Conservation (phyloP, 2,888 invertebrate genomes). For the Trimorus sp. region DNA sequence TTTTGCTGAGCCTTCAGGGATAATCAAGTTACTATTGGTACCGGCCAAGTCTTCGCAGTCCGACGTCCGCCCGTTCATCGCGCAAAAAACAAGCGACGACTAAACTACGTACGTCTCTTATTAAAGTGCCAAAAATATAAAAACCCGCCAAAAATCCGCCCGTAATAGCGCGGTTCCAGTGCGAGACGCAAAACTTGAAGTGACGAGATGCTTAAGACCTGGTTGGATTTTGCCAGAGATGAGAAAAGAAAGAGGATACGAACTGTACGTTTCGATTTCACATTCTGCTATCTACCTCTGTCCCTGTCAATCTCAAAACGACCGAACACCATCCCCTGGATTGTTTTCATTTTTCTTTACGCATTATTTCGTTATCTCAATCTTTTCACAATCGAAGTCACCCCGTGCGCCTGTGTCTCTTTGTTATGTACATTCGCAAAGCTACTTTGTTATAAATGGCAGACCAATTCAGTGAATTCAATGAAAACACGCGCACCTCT, state of each 20-base stretch:
- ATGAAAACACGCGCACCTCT: slow-evolving; percentile 39
- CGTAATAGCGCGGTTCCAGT: slow-evolving; percentile 73
- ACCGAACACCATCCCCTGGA: slow-evolving; percentile 66
- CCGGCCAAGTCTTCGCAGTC: slow-evolving; percentile 48
- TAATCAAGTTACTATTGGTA: not conserved
- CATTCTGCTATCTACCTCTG: slow-evolving; percentile 74
- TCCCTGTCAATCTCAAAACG: slow-evolving; percentile 66
- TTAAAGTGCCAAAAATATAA: slow-evolving; percentile 82
- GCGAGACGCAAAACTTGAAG: slow-evolving; percentile 71
- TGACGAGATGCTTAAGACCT: slow-evolving; percentile 44
- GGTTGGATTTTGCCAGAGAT: slow-evolving; percentile 13
- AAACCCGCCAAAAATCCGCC: slow-evolving; percentile 80
- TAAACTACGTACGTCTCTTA: slow-evolving; percentile 68
- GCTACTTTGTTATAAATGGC: slow-evolving; percentile 23
- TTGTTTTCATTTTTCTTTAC: slow-evolving; percentile 23
- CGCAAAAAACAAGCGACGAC: slow-evolving; percentile 61
- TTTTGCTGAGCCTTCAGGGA: too few relatives aligned
- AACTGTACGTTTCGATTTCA: slow-evolving; percentile 77
- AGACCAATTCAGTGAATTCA: slow-evolving; percentile 57
- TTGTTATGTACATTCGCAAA: slow-evolving; percentile 34
- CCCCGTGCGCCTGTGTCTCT: slow-evolving; percentile 55
- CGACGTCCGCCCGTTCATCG: slow-evolving; percentile 68
- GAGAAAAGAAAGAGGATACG: slow-evolving; percentile 17
- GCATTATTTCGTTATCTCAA: slow-evolving; percentile 49
- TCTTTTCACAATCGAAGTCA: slow-evolving; percentile 26